phyloP scores from a whole-genome alignment of 2,797 vertebrate genomes.

The Eulemur mongoz region DNA sequence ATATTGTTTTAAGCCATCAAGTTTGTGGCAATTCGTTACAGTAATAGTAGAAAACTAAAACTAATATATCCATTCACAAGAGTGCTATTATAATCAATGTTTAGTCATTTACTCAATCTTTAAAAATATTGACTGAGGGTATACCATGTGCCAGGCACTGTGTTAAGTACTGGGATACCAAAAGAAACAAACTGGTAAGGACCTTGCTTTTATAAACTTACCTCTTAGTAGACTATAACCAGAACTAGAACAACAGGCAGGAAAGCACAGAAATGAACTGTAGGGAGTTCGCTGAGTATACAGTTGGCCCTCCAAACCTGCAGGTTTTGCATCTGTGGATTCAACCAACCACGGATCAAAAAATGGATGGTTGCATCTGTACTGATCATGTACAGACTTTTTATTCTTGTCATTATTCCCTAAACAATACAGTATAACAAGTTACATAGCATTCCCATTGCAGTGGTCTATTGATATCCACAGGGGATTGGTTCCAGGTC shows the following conservation, averaged over 20 bases:
- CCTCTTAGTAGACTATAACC: not conserved
- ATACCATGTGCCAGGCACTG: not conserved
- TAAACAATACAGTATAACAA: not conserved
- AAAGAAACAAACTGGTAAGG: not conserved
- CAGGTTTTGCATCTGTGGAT: not conserved
- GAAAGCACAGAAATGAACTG: not conserved
- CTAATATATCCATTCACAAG: not conserved
- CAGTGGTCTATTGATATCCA: not conserved
- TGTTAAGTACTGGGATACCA: not conserved
- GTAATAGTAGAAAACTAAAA: not conserved
- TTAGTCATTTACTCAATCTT: not conserved
- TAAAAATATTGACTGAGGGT: not conserved
- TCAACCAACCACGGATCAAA: not conserved
- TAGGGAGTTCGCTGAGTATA: not conserved
- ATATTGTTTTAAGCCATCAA: not conserved
- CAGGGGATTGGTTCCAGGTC: not conserved
- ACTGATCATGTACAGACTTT: not conserved
- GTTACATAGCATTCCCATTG: not conserved
- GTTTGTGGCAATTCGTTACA: not conserved
- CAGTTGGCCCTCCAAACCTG: not conserved
- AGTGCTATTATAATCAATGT: not conserved
- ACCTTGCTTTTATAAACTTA: not conserved
- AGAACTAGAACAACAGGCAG: not conserved
- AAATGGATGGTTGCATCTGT: not conserved
- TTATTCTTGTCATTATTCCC: not conserved